These are phyloP conservation scores for Pachypeltis micranthus DNA, from an alignment of 1,140 invertebrate species.

Conservation along the genomic window DNA sequence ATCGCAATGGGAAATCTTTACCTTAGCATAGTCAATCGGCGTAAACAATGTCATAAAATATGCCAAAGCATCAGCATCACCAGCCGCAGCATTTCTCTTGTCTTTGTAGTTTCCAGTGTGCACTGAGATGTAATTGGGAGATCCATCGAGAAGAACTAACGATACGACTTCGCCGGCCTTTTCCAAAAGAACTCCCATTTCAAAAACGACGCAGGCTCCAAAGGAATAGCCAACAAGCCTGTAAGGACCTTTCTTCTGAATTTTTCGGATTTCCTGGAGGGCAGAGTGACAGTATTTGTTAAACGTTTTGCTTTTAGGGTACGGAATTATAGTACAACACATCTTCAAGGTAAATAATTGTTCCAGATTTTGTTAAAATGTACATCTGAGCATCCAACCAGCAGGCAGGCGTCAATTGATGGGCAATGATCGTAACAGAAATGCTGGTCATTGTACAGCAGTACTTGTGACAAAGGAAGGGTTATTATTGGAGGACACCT, in stretches of 20 bases:
- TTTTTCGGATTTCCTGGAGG: constrained; percentile 52
- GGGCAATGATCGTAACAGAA: too few species aligned
- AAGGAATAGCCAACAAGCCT: constrained; percentile 86
- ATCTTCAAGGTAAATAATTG: too few species aligned
- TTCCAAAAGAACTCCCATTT: constrained; percentile 80
- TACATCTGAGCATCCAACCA: too few species aligned
- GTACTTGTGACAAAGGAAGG: too few species aligned
- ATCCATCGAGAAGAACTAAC: constrained; percentile 83
- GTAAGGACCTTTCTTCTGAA: constrained; percentile 76
- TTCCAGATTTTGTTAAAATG: too few species aligned
- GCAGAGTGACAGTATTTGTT: too few species aligned
- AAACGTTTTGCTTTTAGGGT: too few species aligned
- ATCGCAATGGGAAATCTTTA: too few species aligned
- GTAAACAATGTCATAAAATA: constrained; percentile 73
- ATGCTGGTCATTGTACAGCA: too few species aligned
- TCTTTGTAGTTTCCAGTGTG: constrained; percentile 56
- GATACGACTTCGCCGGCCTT: constrained; percentile 44
- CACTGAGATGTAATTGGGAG: constrained; percentile 72
- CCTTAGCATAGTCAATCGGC: constrained; percentile 59
- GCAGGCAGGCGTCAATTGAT: too few species aligned
- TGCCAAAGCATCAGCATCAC: constrained; percentile 59
- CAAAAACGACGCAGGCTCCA: constrained; percentile 81
- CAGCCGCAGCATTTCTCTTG: constrained; percentile 38
- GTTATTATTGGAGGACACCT: too few species aligned
- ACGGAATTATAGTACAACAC: too few species aligned